Percentiles rank a stretch among this genome's conserved stretches.
These are phyloP conservation scores for Epinephelus awoara DNA, from an alignment of 2,797 vertebrate genomes.

Conservation along the genomic window DNA sequence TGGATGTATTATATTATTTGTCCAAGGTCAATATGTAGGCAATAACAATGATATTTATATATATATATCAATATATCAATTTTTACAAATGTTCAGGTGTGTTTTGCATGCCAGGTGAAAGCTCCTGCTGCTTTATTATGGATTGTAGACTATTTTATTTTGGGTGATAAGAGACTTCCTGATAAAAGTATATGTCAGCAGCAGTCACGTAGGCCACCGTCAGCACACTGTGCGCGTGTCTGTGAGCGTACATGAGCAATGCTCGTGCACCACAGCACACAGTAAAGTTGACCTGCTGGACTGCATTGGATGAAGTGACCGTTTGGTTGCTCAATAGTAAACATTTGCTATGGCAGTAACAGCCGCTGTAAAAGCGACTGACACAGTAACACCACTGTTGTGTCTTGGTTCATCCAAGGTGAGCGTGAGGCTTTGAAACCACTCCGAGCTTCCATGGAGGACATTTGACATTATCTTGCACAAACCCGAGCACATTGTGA, in stretches of 20 bases:
- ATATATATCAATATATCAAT: no score
- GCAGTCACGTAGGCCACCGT: slow-evolving; percentile 44
- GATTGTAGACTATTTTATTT: neutral
- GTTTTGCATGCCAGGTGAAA: neutral
- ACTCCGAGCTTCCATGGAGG: neutral
- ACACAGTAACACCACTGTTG: neutral
- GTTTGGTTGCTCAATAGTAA: slow-evolving; percentile 9
- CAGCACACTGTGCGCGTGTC: no score
- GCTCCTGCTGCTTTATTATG: neutral
- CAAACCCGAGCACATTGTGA: neutral
- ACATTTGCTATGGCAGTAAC: neutral
- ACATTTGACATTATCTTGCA: neutral
- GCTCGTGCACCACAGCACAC: neutral
- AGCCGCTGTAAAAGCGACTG: neutral
- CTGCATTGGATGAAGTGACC: neutral
- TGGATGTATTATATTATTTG: slow-evolving; percentile 26
- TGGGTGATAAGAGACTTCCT: neutral
- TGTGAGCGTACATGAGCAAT: neutral
- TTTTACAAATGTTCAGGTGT: no score
- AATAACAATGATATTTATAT: slow-evolving; percentile 10
- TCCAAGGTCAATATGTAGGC: neutral
- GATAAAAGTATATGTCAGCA: neutral
- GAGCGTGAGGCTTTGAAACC: neutral
- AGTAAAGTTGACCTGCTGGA: neutral
- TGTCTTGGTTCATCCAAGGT: neutral